Evolutionary conservation across 2,888 invertebrate genomes (phyloP), one percentile per base, ranked within the genome.

Genomic region (Andrena bicolor): DNA sequence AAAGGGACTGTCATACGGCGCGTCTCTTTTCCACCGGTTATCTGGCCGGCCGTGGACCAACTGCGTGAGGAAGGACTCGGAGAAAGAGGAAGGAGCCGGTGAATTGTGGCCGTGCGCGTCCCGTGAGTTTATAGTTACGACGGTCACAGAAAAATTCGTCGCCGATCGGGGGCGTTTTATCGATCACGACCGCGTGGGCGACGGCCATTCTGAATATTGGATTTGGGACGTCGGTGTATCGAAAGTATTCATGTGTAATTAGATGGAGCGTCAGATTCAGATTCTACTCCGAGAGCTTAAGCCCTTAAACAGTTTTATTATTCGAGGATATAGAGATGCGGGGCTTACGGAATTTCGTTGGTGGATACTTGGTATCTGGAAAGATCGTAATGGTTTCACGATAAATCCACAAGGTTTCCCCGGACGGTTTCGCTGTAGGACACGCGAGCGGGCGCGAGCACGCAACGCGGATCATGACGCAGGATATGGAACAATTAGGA

Each of bases 401-500:
- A 53, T 30, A 66, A 53, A 32, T 66, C 30, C 20, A n/a, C 16
- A 53, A 32, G 23, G 51, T 53, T n/a, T 6, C 6, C 13, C 20
- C 35, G 28, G 32, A 16, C 60, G n/a, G 8, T 30, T 32, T 26
- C 7, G 28, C 26, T 23, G 13, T 8, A 28, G 41, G 30, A 53
- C 48, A 51, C 28, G 30, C 16, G 4, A 71, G 65, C 53, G 49
- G 60, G 65, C 13, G 35, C 41, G 16, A 30, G 71, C 58, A 35
- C 35, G 64, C 23, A 64, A 64, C 61, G 26, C 23, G 74, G 56
- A 72, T 80, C 61, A 49, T 61, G 48, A 60, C 68, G 73, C 70
- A 63, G 64, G 63, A 61, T 80, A 79, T 72, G 69, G 63, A 65
- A 80, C 82, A 83, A 86, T 85, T 88, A 88, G 82, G 80, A 85